Evolutionary conservation across 2,113 vertebrate species (phyloP).

Genomic region (Larimichthys crocea): DNA sequence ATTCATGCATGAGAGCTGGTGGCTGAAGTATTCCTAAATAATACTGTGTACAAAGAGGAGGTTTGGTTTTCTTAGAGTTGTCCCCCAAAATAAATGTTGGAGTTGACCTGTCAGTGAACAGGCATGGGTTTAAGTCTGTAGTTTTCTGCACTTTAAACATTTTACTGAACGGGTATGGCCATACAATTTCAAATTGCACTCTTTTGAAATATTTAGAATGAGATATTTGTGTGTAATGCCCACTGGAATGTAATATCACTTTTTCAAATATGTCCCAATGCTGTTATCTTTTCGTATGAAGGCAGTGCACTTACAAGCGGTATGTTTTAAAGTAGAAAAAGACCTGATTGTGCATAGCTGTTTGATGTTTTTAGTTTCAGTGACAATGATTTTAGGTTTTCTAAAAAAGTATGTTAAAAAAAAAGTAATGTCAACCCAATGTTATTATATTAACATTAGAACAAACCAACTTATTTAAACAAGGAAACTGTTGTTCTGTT

Average conservation of each 20-base stretch:
- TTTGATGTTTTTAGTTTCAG: background rate
- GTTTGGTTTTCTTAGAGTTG: background rate
- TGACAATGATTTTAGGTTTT: background rate
- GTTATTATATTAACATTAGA: background rate
- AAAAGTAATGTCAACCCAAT: background rate
- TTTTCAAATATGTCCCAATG: background rate
- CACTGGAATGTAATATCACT: background rate
- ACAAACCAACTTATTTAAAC: background rate
- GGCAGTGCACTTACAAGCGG: background rate
- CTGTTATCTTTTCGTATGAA: background rate
- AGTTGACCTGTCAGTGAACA: background rate
- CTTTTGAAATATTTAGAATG: background rate
- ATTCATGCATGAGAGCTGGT: background rate
- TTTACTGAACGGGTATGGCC: background rate
- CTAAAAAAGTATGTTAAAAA: background rate
- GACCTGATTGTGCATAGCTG: background rate
- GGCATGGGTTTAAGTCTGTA: background rate
- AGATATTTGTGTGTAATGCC: background rate
- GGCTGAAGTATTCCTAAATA: background rate
- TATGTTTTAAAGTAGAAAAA: background rate
- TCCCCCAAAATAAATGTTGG: background rate
- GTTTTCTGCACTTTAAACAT: constrained; percentile 11
- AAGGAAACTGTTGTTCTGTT: background rate
- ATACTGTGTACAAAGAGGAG: background rate
- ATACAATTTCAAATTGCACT: constrained; percentile 44